Percentiles rank a stretch among this genome's conserved stretches.
Evolutionary conservation across 2,797 vertebrate genomes (phyloP).

Genomic region (Pangasius macronema): DNA sequence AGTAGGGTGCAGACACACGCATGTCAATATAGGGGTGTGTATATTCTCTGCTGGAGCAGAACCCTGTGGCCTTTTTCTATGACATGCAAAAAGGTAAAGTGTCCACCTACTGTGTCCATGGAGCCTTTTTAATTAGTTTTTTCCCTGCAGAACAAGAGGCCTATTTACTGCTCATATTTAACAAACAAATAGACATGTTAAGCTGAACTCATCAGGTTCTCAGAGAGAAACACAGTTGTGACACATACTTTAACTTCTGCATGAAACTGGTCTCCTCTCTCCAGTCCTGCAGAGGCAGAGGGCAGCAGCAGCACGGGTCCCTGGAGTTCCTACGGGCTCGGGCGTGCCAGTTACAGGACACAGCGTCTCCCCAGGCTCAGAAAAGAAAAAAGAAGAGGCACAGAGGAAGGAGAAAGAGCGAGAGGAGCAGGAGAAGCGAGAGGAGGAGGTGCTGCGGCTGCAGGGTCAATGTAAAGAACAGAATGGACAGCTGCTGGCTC

Average conservation of each 20-base stretch:
- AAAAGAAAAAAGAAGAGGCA: slow-evolving; percentile 64
- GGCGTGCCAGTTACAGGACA: slow-evolving; percentile 31
- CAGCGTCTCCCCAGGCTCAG: slow-evolving; percentile 33
- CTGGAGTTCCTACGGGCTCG: slow-evolving; percentile 14
- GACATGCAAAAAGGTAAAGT: slow-evolving; percentile 46
- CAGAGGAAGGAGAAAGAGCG: slow-evolving; percentile 65
- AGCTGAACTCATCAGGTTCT: neutral
- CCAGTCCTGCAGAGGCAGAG: slow-evolving; percentile 54
- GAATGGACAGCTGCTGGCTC: slow-evolving; percentile 76
- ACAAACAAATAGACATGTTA: slow-evolving; percentile 45
- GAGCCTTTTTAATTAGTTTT: slow-evolving; percentile 39
- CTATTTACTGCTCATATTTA: slow-evolving; percentile 37
- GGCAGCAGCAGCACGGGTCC: slow-evolving; percentile 38
- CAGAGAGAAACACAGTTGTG: neutral
- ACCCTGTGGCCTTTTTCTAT: slow-evolving; percentile 3
- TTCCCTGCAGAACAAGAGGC: slow-evolving; percentile 35
- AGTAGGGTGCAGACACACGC: neutral
- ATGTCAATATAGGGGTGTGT: neutral
- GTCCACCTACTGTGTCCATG: slow-evolving; percentile 43
- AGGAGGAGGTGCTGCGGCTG: slow-evolving; percentile 77
- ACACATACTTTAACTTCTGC: neutral
- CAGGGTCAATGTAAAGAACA: slow-evolving; percentile 85
- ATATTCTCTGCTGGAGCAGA: slow-evolving; percentile 7
- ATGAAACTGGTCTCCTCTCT: slow-evolving; percentile 6
- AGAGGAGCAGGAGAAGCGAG: slow-evolving; percentile 64